Evolutionary conservation across 1,140 invertebrate genomes (phyloP).

Genomic region (Drosophila kikkawai): DNA sequence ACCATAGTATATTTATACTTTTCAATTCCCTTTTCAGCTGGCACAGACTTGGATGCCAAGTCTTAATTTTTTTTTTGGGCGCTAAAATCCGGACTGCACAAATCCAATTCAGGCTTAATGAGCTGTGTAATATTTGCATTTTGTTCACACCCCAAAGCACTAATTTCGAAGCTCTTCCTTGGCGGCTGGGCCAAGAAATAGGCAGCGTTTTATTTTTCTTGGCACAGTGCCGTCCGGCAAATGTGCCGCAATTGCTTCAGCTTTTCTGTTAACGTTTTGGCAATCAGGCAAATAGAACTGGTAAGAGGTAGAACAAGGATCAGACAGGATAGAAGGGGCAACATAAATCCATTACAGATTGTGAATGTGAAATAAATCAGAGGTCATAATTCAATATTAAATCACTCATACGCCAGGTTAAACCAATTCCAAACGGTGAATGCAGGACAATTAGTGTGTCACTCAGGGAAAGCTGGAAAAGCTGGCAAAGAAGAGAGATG

Average conservation of each 20-base stretch:
- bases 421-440: slow-evolving; percentile 66
- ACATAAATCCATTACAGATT: slow-evolving; percentile 75
- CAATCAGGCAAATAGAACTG: slow-evolving; percentile 18
- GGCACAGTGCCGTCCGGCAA: slow-evolving; percentile 61
- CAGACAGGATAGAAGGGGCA: slow-evolving; percentile 12
- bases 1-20: neutral
- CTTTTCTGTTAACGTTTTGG: slow-evolving; percentile 37
- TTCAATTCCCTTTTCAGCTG: neutral
- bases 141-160: slow-evolving; percentile 71
- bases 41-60: slow-evolving; percentile 44
- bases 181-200: slow-evolving; percentile 50
- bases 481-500: slow-evolving; percentile 38
- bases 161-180: slow-evolving; percentile 41
- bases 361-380: slow-evolving; percentile 62
- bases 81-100: slow-evolving; percentile 31
- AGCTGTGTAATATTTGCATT: slow-evolving; percentile 82
- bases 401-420: slow-evolving; percentile 81
- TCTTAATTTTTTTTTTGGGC: slow-evolving; percentile 2
- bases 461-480: slow-evolving; percentile 37
- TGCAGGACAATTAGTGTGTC: slow-evolving; percentile 76
- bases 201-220: slow-evolving; percentile 62
- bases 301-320: neutral
- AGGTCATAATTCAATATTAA: slow-evolving; percentile 81
- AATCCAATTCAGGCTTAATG: slow-evolving; percentile 76
- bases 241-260: slow-evolving; percentile 40